Evolutionary conservation across 2,797 vertebrate genomes (phyloP).

Genomic region (Eidolon dupreanum): DNA sequence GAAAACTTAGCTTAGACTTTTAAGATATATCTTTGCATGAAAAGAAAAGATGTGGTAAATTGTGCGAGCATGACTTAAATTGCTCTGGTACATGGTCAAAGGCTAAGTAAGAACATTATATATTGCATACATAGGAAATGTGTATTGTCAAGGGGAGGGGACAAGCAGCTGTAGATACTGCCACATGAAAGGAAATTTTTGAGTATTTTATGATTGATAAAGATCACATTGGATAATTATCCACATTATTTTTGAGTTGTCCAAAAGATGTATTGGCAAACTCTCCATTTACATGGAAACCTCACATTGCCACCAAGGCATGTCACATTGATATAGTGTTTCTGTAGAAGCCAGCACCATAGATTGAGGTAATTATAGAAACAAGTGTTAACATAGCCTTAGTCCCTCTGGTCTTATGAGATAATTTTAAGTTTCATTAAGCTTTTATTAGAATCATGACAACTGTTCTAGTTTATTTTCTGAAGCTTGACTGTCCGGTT

Average conservation of each 20-base stretch:
- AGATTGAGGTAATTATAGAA: conserved; percentile 35
- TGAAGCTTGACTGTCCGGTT: not conserved
- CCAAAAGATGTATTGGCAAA: conserved; percentile 7
- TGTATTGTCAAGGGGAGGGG: not conserved
- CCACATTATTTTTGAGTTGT: conserved; percentile 1
- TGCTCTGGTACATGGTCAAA: not conserved
- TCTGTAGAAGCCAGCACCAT: not conserved
- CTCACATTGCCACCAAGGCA: not conserved
- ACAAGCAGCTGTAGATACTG: not conserved
- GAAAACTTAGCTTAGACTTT: not conserved
- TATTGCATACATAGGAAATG: not conserved
- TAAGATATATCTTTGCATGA: not conserved
- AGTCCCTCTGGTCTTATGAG: not conserved
- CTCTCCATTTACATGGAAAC: conserved; percentile 40
- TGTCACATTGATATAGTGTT: not conserved
- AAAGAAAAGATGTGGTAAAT: not conserved
- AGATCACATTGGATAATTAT: not conserved
- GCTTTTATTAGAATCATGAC: conserved; percentile 59
- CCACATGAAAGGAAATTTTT: not conserved
- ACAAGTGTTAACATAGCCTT: not conserved
- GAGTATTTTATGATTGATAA: not conserved
- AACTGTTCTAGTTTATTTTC: conserved; percentile 8
- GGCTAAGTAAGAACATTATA: not conserved
- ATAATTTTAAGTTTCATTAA: conserved; percentile 63
- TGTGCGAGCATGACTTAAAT: not conserved